A percentile compares a stretch with the other conserved stretches of the same genome.
Conservation (phyloP, 2,888 invertebrate species). For the Priocnemis perturbator region DNA sequence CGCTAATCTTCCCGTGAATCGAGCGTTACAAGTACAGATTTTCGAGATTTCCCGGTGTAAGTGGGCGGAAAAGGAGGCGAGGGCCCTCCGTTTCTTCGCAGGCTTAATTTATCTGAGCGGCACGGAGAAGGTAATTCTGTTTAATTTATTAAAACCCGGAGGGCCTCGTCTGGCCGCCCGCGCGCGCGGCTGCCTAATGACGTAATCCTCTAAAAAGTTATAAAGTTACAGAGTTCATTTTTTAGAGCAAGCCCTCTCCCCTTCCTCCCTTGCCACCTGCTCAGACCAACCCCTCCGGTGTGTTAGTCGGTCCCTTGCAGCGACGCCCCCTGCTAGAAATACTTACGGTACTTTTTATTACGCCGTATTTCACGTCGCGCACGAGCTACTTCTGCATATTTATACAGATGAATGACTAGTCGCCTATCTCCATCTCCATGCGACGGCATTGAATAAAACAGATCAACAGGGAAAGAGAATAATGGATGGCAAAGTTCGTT, state of each 20-base stretch:
- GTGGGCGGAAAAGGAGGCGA: slow-evolving; percentile 43
- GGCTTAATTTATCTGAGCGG: slow-evolving; percentile 63
- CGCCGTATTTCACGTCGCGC: slow-evolving; percentile 67
- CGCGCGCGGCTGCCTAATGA: slow-evolving; percentile 54
- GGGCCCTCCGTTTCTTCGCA: slow-evolving; percentile 42
- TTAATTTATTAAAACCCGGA: slow-evolving; percentile 70
- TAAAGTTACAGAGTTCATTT: slow-evolving; percentile 71
- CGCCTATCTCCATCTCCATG: slow-evolving; percentile 45
- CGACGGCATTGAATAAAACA: slow-evolving; percentile 23
- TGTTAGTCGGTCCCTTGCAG: slow-evolving; percentile 44
- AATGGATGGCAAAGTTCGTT: slow-evolving; percentile 34
- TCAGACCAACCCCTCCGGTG: slow-evolving; percentile 41
- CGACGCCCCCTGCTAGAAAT: slow-evolving; percentile 60
- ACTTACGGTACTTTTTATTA: slow-evolving; percentile 68
- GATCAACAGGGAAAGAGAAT: slow-evolving; percentile 38
- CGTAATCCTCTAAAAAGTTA: slow-evolving; percentile 70
- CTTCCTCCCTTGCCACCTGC: slow-evolving; percentile 34
- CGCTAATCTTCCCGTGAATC: no score
- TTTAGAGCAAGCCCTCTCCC: slow-evolving; percentile 59
- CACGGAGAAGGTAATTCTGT: slow-evolving; percentile 64
- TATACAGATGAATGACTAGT: slow-evolving; percentile 65
- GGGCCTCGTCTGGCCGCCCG: slow-evolving; percentile 28
- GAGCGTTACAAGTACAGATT: slow-evolving; percentile 25
- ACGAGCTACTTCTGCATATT: slow-evolving; percentile 67
- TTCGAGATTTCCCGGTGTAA: slow-evolving; percentile 35